These are phyloP conservation scores for Neolamprologus tretocephalus DNA, from an alignment of 2,113 vertebrate genomes.

Conservation along the genomic window DNA sequence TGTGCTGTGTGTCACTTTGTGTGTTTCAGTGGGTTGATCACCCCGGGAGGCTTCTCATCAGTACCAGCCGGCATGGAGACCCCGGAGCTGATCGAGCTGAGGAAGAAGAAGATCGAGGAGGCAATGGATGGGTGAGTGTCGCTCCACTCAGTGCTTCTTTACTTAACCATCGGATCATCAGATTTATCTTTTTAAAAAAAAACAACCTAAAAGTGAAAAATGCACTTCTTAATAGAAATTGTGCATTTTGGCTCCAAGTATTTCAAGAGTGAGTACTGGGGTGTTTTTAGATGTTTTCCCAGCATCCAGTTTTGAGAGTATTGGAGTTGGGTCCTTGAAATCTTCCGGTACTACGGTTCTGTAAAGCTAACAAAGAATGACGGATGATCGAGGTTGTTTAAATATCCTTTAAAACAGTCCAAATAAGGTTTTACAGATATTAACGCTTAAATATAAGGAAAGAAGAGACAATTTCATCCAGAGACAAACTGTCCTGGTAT, in stretches of 20 bases:
- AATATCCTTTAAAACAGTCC: background rate
- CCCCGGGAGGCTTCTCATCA: conserved; percentile 86
- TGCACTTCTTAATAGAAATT: background rate
- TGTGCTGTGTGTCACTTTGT: background rate
- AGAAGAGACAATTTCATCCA: background rate
- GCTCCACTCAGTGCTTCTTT: background rate
- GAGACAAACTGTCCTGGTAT: background rate
- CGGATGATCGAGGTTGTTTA: accelerated
- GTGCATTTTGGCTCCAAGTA: background rate
- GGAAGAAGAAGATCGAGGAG: conserved; percentile 95
- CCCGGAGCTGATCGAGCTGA: conserved; percentile 87
- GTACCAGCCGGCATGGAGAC: conserved; percentile 92
- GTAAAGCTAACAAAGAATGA: background rate
- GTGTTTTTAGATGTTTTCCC: background rate
- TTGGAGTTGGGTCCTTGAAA: background rate
- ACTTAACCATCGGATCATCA: accelerated
- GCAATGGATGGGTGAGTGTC: conserved; percentile 85
- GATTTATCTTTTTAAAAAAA: background rate
- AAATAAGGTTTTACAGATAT: background rate
- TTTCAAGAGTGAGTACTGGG: accelerated
- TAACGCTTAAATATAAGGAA: background rate
- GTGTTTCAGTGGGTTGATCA: conserved; percentile 80
- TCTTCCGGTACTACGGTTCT: accelerated
- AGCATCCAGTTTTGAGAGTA: background rate
- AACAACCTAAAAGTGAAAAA: background rate